Base-by-base conservation (phyloP, 37 sponge, comb jelly and placozoan genomes). In the Eunapius fragilis region DNA sequence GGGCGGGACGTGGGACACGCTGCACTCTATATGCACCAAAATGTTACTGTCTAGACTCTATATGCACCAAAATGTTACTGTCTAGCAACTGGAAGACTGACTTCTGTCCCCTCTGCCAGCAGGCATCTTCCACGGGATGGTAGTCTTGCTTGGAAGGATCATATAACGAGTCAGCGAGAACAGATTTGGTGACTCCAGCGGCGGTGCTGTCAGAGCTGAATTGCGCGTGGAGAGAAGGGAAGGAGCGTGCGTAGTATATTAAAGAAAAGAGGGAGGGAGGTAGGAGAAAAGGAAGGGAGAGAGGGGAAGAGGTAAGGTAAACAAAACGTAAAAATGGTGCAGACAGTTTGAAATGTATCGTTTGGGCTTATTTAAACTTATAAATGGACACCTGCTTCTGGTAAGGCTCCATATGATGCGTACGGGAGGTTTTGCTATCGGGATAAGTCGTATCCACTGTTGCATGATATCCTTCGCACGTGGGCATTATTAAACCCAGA, bases 111-210 rank as follows among this genome's bases (percentile, higher is more conserved):
- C 78, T 69, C 12, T 76, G 48, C 94, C 94, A 94, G 76, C 94
- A 94, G 24, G 94, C 94, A 69, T 90, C 81, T 2, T 80, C 50
- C 26, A 94, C 82, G 68, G 94, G 94, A 67, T 90, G 84, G 50
- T 94, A 94, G 34, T 47, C 30, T 31, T 28, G 37, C 81, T 84
- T 87, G n/a, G 80, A 71, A 0, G 91, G 94, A 49, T 84, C 75
- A 77, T 84, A 94, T 3, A 33, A 75, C 14, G 67, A 37, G 28
- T 47, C 81, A 31, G 79, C 41, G 1, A 58, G 0, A 11, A 17
- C 58, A 6, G 27, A 12, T 32, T 33, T 49, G 41, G 71, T 68
- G 37, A 67, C 31, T 33, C 35, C 34, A 24, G 27, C 31, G 33
- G 5, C 24, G 28, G 31, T 58, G 11, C 74, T 12, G 28, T 86